Evolutionary conservation across 2,113 vertebrate species (phyloP), one percentile per base, ranked within the genome.

Genomic region (Microcebus murinus): DNA sequence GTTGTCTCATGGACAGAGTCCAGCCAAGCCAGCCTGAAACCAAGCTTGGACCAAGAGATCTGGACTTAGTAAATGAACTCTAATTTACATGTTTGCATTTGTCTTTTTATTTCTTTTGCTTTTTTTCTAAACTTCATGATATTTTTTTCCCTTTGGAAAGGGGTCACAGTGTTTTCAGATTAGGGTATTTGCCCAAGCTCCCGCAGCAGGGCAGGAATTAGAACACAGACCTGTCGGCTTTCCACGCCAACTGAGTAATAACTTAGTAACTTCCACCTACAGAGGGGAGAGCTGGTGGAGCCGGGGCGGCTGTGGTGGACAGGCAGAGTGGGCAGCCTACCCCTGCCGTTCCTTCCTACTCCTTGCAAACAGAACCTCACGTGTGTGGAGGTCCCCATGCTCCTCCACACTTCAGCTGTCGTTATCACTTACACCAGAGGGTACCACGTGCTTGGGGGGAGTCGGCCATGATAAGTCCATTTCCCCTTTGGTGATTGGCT

Each of bases 251-350:
- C 42, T 3, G 34, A 81, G 13, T 20, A 61, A 17, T 39, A 12
- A 59, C 18, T 42, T 27, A 8, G 84, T 25, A n/a, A 34, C 14
- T 57, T 29, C 42, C 2, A 10, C 31, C 34, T 89, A 42, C 34
- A 27, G 18, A 23, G 0, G 52, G 50, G 45, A 48, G 59, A n/a
- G 21, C 2, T 9, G 50, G 34, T n/a, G 23, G 87, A 6, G 45
- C 14, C 4, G 2, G 59, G 29, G 82, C 29, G 34, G 36, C 1
- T 3, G 21, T 10, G 21, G n/a, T 7, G 13, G 11, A 20, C 2
- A 17, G 88, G 31, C 52, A 8, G 11, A 29, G 34, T 9, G 3
- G 45, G 8, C 50, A 25, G 70, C 27, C n/a, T 18, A 3, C 55
- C 36, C 57, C 20, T 9, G 50, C 48, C n/a, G 10, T 11, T 55